Conservation (phyloP, 1,140 invertebrate species). For the Tetraneura akinire region DNA sequence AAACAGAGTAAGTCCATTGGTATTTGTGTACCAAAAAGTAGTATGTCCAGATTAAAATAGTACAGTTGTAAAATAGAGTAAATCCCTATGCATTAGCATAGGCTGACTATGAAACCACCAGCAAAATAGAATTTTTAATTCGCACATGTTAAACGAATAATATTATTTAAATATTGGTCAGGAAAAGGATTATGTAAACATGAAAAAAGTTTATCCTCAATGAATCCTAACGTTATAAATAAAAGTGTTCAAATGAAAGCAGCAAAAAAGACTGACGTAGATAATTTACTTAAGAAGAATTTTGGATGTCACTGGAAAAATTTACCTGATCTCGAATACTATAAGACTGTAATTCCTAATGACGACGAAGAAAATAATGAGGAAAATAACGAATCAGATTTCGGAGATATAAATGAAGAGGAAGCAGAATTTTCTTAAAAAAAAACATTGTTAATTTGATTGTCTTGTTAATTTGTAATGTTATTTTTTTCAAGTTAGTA, state of each 20-base stretch:
- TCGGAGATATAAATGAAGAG: slow-evolving; percentile 1
- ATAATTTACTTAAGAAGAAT: slow-evolving; percentile 47
- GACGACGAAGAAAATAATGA: slow-evolving; percentile 5
- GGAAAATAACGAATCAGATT: background rate
- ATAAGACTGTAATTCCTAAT: slow-evolving; percentile 9
- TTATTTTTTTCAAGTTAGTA: too few relatives aligned
- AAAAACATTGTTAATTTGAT: background rate
- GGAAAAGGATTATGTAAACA: slow-evolving; percentile 23
- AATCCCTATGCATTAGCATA: too few relatives aligned
- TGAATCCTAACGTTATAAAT: slow-evolving; percentile 12
- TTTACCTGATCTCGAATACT: slow-evolving; percentile 17
- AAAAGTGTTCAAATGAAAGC: slow-evolving; percentile 39
- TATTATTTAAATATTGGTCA: slow-evolving; percentile 32
- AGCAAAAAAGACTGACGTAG: slow-evolving; percentile 48
- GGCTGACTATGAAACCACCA: too few relatives aligned
- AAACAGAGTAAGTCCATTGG: too few relatives aligned
- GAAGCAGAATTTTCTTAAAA: slow-evolving; percentile 9
- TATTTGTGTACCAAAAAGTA: too few relatives aligned
- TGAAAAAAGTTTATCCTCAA: slow-evolving; percentile 16
- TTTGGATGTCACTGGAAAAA: slow-evolving; percentile 45
- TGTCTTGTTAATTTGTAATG: too few relatives aligned
- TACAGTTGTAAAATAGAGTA: too few relatives aligned
- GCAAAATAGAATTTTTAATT: slow-evolving; percentile 51
- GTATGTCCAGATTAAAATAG: too few relatives aligned
- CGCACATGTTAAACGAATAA: slow-evolving; percentile 3